A percentile compares a stretch with the other conserved stretches of the same genome.
Conservation (phyloP, 1,140 invertebrate genomes). For the Lethrus apterus region DNA sequence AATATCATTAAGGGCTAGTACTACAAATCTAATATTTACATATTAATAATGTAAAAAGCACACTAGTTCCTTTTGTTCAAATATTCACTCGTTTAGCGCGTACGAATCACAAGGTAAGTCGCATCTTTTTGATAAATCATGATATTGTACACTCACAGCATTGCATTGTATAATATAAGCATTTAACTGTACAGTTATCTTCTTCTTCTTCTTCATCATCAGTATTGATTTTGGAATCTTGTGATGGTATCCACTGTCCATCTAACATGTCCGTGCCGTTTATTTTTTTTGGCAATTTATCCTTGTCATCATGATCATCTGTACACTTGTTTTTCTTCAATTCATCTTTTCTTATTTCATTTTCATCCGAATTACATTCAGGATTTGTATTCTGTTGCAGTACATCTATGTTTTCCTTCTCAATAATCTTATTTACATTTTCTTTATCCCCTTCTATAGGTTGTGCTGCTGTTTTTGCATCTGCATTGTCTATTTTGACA, state of each 20-base stretch:
- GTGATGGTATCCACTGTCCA: slow-evolving; percentile 22
- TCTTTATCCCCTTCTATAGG: slow-evolving; percentile 5
- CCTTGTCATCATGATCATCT: neutral
- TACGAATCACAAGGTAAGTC: too few species aligned
- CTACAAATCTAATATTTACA: too few species aligned
- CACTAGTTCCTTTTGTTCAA: too few species aligned
- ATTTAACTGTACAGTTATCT: slow-evolving; percentile 30
- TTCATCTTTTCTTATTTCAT: neutral
- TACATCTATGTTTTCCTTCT: slow-evolving; percentile 6
- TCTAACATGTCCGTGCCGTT: slow-evolving; percentile 23
- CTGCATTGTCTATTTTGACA: neutral
- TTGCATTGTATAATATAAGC: slow-evolving; percentile 33
- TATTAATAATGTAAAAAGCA: too few species aligned
- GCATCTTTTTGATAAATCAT: too few species aligned
- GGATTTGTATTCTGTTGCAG: neutral
- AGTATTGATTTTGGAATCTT: slow-evolving; percentile 12
- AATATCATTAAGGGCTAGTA: too few species aligned
- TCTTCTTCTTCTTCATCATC: slow-evolving; percentile 26
- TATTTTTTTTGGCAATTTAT: slow-evolving; percentile 18
- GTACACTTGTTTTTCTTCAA: neutral
- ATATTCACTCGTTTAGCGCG: too few species aligned
- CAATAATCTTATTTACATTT: neutral
- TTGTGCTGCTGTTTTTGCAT: slow-evolving; percentile 6
- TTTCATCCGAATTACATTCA: slow-evolving; percentile 3
- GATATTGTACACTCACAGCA: slow-evolving; percentile 33